Conservation (phyloP, 2,888 invertebrate species). For the Pachycephus smyrnensis region DNA sequence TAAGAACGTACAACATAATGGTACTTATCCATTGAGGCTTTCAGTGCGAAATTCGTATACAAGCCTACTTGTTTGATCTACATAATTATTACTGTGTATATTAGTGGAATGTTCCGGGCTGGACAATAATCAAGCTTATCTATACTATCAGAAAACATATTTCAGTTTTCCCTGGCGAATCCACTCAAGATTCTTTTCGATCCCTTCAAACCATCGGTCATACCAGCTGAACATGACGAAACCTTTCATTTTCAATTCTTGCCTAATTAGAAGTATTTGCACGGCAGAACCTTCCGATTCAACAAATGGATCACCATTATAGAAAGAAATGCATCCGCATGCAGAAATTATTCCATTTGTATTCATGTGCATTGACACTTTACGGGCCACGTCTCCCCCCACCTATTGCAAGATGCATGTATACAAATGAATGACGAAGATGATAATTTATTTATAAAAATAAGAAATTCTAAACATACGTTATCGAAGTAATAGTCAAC, state of each 20-base stretch:
- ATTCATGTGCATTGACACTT: slow-evolving; percentile 74
- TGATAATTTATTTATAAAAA: not conserved
- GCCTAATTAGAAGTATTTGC: slow-evolving; percentile 71
- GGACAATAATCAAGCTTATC: too few relatives aligned
- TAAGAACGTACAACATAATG: too few relatives aligned
- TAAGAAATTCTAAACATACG: slow-evolving; percentile 66
- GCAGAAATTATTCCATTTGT: slow-evolving; percentile 72
- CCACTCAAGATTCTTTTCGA: slow-evolving; percentile 74
- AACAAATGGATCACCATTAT: slow-evolving; percentile 70
- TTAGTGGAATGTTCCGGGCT: too few relatives aligned
- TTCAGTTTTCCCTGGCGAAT: slow-evolving; percentile 77
- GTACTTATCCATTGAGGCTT: too few relatives aligned
- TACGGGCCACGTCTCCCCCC: slow-evolving; percentile 75
- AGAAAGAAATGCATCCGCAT: slow-evolving; percentile 76
- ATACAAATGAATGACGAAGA: not conserved
- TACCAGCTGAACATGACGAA: slow-evolving; percentile 71
- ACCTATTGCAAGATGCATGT: slow-evolving; percentile 67
- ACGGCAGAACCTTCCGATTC: slow-evolving; percentile 69
- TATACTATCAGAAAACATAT: slow-evolving; percentile 50
- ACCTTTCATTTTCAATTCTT: slow-evolving; percentile 76
- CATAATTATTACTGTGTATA: too few relatives aligned
- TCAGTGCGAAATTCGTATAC: too few relatives aligned
- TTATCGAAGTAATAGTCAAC: slow-evolving; percentile 84
- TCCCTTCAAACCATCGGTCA: slow-evolving; percentile 74
- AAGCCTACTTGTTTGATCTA: too few relatives aligned